These are phyloP conservation scores for Rhagophthalmus giganteus DNA, from an alignment of 2,888 invertebrate genomes.

Conservation along the genomic window DNA sequence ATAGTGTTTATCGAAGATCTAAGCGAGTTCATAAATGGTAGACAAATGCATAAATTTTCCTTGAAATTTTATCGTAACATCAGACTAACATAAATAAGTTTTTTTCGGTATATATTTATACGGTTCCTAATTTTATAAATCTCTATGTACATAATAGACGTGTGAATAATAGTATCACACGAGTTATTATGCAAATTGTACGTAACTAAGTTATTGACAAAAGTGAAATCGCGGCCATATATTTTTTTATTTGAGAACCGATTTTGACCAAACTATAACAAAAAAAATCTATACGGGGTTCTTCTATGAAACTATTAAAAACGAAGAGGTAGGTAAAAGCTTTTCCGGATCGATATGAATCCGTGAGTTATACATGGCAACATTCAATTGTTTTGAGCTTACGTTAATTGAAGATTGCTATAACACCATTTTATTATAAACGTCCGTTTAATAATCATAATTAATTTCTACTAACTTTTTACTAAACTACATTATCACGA, in stretches of 20 bases:
- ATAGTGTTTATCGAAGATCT: neutral
- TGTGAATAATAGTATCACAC: neutral
- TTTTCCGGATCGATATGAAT: too few species aligned
- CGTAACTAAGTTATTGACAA: neutral
- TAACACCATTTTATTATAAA: too few species aligned
- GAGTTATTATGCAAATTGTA: neutral
- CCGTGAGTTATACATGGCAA: too few species aligned
- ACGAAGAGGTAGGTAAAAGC: too few species aligned
- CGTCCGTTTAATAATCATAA: too few species aligned
- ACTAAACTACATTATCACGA: too few species aligned
- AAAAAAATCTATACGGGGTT: neutral
- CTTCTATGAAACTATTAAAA: too few species aligned
- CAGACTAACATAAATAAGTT: neutral
- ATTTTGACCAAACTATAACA: too few species aligned
- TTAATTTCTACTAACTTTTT: too few species aligned
- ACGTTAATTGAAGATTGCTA: too few species aligned
- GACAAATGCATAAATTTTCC: neutral
- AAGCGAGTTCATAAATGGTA: constrained; percentile 1
- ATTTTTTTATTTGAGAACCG: neutral
- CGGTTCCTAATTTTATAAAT: neutral
- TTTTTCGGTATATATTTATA: neutral
- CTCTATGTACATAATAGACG: neutral
- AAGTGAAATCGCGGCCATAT: neutral
- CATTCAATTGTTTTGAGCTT: too few species aligned
- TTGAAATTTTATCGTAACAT: neutral